A percentile compares a stretch with the other conserved stretches of the same genome.
Evolutionary conservation across 30 jellyfish, hydroid and myxozoan genomes (phyloP).

Genomic region (Catostylus mosaicus): DNA sequence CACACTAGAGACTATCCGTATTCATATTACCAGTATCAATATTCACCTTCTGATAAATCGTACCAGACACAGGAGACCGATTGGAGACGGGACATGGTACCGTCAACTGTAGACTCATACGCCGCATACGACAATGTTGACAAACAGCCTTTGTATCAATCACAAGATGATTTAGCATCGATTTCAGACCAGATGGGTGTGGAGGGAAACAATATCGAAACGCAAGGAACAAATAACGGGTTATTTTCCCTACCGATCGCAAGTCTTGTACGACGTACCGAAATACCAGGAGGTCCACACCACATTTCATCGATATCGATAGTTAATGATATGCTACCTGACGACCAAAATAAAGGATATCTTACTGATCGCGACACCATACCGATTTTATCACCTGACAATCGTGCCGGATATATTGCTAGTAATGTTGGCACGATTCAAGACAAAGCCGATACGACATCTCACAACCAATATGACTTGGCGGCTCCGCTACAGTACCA

Average conservation of each 20-base stretch:
- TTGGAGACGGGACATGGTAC: slow-evolving; percentile 64
- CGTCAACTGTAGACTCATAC: slow-evolving; percentile 32
- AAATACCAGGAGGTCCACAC: slow-evolving; percentile 55
- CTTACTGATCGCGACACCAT: slow-evolving; percentile 47
- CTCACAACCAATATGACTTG: neutral
- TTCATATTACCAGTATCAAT: slow-evolving; percentile 59
- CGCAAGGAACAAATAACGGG: slow-evolving; percentile 11
- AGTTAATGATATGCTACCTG: slow-evolving; percentile 61
- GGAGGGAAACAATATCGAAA: slow-evolving; percentile 7
- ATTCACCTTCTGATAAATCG: slow-evolving; percentile 54
- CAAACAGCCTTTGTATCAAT: slow-evolving; percentile 22
- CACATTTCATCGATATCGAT: slow-evolving; percentile 58
- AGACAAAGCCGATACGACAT: neutral
- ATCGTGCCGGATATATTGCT: neutral
- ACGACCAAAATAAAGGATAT: slow-evolving; percentile 18
- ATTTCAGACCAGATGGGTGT: slow-evolving; percentile 8
- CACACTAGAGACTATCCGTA: slow-evolving; percentile 73
- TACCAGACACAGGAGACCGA: slow-evolving; percentile 70
- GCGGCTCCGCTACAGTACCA: neutral
- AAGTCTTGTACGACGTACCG: slow-evolving; percentile 57
- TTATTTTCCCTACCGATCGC: slow-evolving; percentile 66
- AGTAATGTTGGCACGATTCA: neutral
- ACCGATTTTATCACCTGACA: slow-evolving; percentile 11
- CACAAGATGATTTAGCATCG: slow-evolving; percentile 37
- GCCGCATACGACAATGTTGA: slow-evolving; percentile 30